A percentile compares a stretch with the other conserved stretches of the same genome.
These are phyloP conservation scores for Fistularia commersonii DNA, from an alignment of 2,797 vertebrate genomes.

Conservation along the genomic window DNA sequence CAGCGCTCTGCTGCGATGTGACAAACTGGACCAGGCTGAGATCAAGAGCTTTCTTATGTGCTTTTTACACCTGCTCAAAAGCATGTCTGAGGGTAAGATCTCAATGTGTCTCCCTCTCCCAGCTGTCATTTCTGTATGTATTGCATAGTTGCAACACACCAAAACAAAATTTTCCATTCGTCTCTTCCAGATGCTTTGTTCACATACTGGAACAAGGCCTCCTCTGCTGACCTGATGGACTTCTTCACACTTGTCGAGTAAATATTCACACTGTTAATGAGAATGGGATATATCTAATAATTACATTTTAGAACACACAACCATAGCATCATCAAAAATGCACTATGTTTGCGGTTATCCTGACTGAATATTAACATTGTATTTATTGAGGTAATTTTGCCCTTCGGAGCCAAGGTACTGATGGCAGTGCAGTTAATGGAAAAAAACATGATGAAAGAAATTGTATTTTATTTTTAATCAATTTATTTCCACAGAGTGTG, in stretches of 20 bases:
- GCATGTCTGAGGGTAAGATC: conserved; percentile 93
- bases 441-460: no score
- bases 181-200: conserved; percentile 86
- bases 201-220: conserved; percentile 96
- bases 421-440: no score
- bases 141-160: no score
- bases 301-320: no score
- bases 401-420: no score
- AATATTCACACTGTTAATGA: conserved; percentile 51
- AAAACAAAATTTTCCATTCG: neutral
- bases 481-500: conserved; percentile 80
- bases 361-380: no score
- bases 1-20: conserved; percentile 86
- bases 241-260: conserved; percentile 97
- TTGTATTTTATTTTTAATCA: neutral
- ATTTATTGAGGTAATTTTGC: no score
- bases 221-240: conserved; percentile 92
- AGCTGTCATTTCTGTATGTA: no score
- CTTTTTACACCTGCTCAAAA: conserved; percentile 95
- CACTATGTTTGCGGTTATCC: no score
- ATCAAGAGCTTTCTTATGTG: conserved; percentile 97
- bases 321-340: no score
- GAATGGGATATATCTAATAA: no score
- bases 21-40: conserved; percentile 95
- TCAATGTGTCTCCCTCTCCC: neutral